A percentile compares a stretch with the other conserved stretches of the same genome.
Conservation (phyloP, 2,888 invertebrate species). For the Ferrisia virgata region DNA sequence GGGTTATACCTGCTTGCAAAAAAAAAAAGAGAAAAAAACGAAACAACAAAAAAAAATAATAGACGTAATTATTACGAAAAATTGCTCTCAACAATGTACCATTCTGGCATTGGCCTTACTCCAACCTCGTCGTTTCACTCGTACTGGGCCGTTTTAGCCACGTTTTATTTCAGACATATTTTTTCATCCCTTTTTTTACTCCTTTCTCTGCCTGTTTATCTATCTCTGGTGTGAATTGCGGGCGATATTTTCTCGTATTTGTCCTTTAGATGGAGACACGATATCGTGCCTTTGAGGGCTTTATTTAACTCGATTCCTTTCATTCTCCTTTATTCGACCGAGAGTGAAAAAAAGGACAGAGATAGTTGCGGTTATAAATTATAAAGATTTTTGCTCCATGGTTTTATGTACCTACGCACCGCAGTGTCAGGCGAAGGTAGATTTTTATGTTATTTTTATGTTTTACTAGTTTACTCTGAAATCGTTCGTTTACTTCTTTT, state of each 20-base stretch:
- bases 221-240: background rate
- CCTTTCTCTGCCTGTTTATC: no score
- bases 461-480: no score
- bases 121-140: background rate
- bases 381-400: background rate
- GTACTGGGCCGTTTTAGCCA: background rate
- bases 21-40: background rate
- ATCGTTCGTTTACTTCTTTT: no score
- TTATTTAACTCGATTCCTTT: background rate
- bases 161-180: background rate
- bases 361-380: background rate
- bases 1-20: background rate
- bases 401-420: no score
- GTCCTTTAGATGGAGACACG: background rate
- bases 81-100: background rate
- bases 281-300: background rate
- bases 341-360: background rate
- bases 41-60: background rate
- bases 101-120: background rate
- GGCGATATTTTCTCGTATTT: background rate
- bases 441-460: background rate
- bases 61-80: constrained; percentile 1
- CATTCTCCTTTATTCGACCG: background rate
- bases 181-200: background rate
- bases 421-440: no score